Evolutionary conservation across 2,888 invertebrate species (phyloP).

Genomic region (Ceraclea dissimilis): DNA sequence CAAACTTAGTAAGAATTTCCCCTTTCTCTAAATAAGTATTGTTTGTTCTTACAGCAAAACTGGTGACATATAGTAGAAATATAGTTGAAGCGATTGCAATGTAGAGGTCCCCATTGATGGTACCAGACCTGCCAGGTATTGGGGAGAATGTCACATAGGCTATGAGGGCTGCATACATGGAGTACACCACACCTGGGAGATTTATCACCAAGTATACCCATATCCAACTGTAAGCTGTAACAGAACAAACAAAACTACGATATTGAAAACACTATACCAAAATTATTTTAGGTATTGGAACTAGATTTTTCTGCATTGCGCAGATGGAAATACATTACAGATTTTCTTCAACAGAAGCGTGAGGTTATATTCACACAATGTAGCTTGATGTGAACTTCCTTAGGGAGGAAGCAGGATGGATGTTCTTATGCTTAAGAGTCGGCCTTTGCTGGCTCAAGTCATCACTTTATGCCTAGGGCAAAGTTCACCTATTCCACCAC

Average conservation of each 20-base stretch:
- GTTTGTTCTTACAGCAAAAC: constrained; percentile 6
- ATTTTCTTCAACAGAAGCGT: too few relatives aligned
- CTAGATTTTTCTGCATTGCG: too few relatives aligned
- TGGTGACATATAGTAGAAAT: constrained; percentile 34
- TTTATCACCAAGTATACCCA: constrained; percentile 30
- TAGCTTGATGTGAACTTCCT: too few relatives aligned
- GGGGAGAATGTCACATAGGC: constrained; percentile 33
- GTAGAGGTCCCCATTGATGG: constrained; percentile 40
- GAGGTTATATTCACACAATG: too few relatives aligned
- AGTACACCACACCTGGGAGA: constrained; percentile 29
- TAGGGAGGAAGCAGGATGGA: too few relatives aligned
- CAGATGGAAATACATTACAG: too few relatives aligned
- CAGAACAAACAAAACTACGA: not conserved
- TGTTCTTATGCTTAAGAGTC: too few relatives aligned
- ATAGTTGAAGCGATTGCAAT: constrained; percentile 35
- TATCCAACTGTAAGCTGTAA: constrained; percentile 29
- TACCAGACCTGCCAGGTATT: constrained; percentile 38
- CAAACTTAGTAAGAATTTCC: too few relatives aligned
- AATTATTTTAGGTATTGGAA: too few relatives aligned
- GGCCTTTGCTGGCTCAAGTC: too few relatives aligned
- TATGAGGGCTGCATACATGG: constrained; percentile 29
- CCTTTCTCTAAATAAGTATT: not conserved
- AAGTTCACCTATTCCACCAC: too few relatives aligned
- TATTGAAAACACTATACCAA: not conserved
- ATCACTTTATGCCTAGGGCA: too few relatives aligned